These are phyloP conservation scores for Anolis carolinensis DNA, from an alignment of 2,113 vertebrate species.

Conservation along the genomic window DNA sequence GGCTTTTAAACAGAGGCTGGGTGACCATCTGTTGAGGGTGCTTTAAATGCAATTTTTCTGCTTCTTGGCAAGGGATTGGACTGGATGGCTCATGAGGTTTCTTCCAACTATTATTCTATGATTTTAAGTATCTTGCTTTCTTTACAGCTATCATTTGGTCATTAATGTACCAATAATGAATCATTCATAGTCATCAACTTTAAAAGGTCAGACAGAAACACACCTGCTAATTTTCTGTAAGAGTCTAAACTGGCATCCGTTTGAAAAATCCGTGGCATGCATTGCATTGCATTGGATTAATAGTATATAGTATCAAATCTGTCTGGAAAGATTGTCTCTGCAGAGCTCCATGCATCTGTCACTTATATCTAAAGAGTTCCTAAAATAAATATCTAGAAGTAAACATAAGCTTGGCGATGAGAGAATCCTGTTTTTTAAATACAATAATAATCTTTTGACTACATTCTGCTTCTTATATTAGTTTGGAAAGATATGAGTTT, in stretches of 20 bases:
- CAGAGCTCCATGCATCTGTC: accelerated
- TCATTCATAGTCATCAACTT: background rate
- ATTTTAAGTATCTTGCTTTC: background rate
- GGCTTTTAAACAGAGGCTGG: no score
- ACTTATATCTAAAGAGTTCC: slow-evolving; percentile 19
- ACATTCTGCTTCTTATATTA: background rate
- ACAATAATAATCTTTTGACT: slow-evolving; percentile 13
- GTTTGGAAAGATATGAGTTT: background rate
- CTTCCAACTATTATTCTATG: no score
- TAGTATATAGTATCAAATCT: background rate
- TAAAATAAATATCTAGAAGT: slow-evolving; percentile 12
- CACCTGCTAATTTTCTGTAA: background rate
- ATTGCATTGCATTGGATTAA: background rate
- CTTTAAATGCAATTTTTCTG: no score
- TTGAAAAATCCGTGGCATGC: background rate
- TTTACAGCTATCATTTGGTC: accelerated
- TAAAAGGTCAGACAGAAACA: slow-evolving; percentile 13
- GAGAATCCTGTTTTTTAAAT: slow-evolving; percentile 16
- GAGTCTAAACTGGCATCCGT: background rate
- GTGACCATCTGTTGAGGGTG: no score
- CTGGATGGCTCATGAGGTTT: no score
- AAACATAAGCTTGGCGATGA: background rate
- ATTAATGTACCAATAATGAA: background rate
- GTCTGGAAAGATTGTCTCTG: background rate
- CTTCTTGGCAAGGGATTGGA: no score